A percentile compares a stretch with the other conserved stretches of the same genome.
Evolutionary conservation across 2,888 invertebrate genomes (phyloP).

Genomic region (Phyllotreta striolata): DNA sequence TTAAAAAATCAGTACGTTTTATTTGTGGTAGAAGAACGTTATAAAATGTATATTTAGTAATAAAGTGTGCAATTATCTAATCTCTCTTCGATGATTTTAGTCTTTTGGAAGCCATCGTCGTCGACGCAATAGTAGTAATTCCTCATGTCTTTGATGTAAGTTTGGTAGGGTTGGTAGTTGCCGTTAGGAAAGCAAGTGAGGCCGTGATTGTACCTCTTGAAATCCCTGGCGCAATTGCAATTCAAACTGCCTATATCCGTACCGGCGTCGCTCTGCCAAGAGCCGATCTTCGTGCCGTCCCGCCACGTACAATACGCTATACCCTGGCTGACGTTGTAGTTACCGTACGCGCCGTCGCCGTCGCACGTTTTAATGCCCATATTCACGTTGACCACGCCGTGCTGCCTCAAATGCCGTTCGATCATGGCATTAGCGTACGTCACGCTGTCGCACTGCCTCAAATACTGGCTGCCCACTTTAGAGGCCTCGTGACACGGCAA

Average conservation of each 20-base stretch:
- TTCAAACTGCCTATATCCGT: slow-evolving; percentile 59
- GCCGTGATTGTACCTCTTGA: slow-evolving; percentile 63
- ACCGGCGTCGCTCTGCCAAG: slow-evolving; percentile 63
- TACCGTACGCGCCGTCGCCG: slow-evolving; percentile 72
- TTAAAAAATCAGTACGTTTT: no score
- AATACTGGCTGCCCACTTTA: slow-evolving; percentile 66
- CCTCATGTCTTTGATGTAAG: slow-evolving; percentile 51
- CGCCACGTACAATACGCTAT: slow-evolving; percentile 69
- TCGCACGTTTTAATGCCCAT: slow-evolving; percentile 67
- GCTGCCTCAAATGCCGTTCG: slow-evolving; percentile 65
- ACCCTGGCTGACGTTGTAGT: slow-evolving; percentile 64
- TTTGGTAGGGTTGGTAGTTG: slow-evolving; percentile 67
- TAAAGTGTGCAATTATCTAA: slow-evolving; percentile 19
- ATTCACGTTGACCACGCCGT: slow-evolving; percentile 67
- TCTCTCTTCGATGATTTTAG: slow-evolving; percentile 22
- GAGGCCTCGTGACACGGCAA: slow-evolving; percentile 68
- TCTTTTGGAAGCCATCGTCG: slow-evolving; percentile 65
- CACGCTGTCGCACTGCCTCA: slow-evolving; percentile 73
- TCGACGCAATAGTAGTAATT: slow-evolving; percentile 69
- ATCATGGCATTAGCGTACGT: slow-evolving; percentile 65
- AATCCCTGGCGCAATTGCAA: slow-evolving; percentile 73
- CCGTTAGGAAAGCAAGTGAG: slow-evolving; percentile 66
- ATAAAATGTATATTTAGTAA: slow-evolving; percentile 5
- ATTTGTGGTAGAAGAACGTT: no score
- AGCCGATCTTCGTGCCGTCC: slow-evolving; percentile 66